Base-by-base conservation (phyloP, 1,140 invertebrate species). In the Meloidogyne floridensis region DNA sequence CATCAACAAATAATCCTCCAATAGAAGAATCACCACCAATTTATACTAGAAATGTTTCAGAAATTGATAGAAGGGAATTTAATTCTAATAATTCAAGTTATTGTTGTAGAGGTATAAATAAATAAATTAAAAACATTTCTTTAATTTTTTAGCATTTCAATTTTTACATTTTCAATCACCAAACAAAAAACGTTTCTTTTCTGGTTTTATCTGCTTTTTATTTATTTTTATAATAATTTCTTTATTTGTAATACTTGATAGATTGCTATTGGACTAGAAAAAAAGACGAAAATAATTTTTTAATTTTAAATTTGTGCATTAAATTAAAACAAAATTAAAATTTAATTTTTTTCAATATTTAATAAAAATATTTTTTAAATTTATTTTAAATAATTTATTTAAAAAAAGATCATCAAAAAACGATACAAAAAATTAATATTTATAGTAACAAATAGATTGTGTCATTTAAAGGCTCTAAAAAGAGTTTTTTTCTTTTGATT, bases 231-330 rank as follows among this genome's bases (percentile, higher is more conserved):
- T 65, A 5, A 65, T n/a, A 65, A 65, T 65, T n/a, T 18, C 1
- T 65, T 65, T 65, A n/a, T 65, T 65, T 65, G 59, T 65, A n/a
- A 65, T 65, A 65, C 59, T 65, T 65, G 59, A 65, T 11, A 65
- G 59, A 65, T 65, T 65, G n/a, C 59, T 65, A 11, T 65, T 65
- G 10, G 59, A 65, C 7, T 65, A 65, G 7, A 65, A 65, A 65
- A 4, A 47, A 47, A 8, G 47, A 47, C 0, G 47, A 65, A 15
- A 59, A 59, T 15, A 15, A 59, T 59, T 15, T 15, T 11, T 9
- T 10, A 54, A 54, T 11, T 54, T 9, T 54, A 8, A 54, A 54
- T 54, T 13, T 54, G 53, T 54, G 11, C 11, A 54, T 54, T 54
- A 54, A 54, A 9, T 11, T 54, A 54, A 53, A 53, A 8, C 51